Evolutionary conservation across 2,888 invertebrate species (phyloP).

Genomic region (Chouioia cunea): DNA sequence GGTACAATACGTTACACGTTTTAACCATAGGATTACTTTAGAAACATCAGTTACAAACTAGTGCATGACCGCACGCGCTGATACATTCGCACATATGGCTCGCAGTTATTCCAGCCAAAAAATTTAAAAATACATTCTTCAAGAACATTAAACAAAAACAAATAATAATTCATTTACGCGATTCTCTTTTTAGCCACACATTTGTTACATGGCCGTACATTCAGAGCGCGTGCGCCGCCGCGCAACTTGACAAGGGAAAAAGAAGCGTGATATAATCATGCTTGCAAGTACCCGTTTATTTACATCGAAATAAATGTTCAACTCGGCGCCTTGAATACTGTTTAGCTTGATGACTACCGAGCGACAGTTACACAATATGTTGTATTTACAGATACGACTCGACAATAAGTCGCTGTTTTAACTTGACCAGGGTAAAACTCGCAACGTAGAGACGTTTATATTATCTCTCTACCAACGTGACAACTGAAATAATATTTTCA

Average conservation of each 20-base stretch:
- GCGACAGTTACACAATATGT: slow-evolving; percentile 8
- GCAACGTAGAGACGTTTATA: slow-evolving; percentile 16
- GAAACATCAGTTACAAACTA: neutral
- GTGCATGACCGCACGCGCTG: neutral
- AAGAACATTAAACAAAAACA: slow-evolving; percentile 12
- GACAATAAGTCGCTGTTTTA: slow-evolving; percentile 31
- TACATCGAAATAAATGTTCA: slow-evolving; percentile 24
- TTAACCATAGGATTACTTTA: slow-evolving; percentile 21
- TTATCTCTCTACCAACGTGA: too few species aligned
- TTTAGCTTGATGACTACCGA: slow-evolving; percentile 22
- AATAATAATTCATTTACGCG: slow-evolving; percentile 28
- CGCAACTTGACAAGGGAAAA: slow-evolving; percentile 1
- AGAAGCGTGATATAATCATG: slow-evolving; percentile 10
- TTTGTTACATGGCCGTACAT: slow-evolving; percentile 27
- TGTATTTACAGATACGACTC: slow-evolving; percentile 4
- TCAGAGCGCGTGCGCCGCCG: slow-evolving; percentile 16
- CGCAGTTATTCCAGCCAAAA: slow-evolving; percentile 12
- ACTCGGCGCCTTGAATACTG: slow-evolving; percentile 38
- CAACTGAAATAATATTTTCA: too few species aligned
- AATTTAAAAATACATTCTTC: slow-evolving; percentile 14
- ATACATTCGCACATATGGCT: neutral
- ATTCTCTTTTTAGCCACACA: slow-evolving; percentile 23
- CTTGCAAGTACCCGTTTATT: slow-evolving; percentile 38
- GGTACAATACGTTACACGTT: slow-evolving; percentile 40
- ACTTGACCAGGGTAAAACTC: slow-evolving; percentile 38